Evolutionary conservation across 2,888 invertebrate species (phyloP), one percentile per base, ranked within the genome.

Genomic region (Eudemis profundana): DNA sequence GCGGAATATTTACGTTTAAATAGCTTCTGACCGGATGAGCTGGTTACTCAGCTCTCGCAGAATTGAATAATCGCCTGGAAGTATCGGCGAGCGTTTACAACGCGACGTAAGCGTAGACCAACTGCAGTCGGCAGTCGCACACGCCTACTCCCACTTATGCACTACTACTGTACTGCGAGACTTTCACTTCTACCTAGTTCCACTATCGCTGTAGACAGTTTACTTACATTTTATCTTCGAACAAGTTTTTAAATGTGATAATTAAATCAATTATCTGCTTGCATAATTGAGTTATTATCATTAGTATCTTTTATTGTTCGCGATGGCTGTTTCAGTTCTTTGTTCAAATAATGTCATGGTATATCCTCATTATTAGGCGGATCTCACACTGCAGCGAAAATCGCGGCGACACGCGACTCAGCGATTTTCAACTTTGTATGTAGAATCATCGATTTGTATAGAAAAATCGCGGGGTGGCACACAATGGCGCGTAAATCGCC

Each of bases 61-160:
- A 80, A 85, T 85, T 84, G 81, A 72, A 81, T 80, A 81, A 85
- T 85, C 63, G 68, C 69, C 23, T 42, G 33, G 15, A 42, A 51
- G 44, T 29, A 50, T 10, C 15, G 33, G 17, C 15, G 36, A 46
- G 36, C 33, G 42, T 12, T 19, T n/a, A 15, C 46, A 17, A 23
- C 42, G 33, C 14, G 23, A 12, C 49, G 63, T 36, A 59, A 19
- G 50, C 50, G 40, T 50, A 44, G 15, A 21, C 3, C 61, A 19
- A 61, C 42, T 54, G 33, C 51, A 33, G 29, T 19, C 15, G 12
- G 29, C 7, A 4, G 42, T 1, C 40, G 8, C 29, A 36, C 42
- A 19, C 7, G 33, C 23, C 19, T 29, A 27, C 7, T n/a, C 29
- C 29, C 42, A 42, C 27, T 17, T n/a, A 17, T 33, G 19, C 33